These are phyloP conservation scores for Cataglyphis hispanica DNA, from an alignment of 1,140 invertebrate genomes.

Conservation along the genomic window DNA sequence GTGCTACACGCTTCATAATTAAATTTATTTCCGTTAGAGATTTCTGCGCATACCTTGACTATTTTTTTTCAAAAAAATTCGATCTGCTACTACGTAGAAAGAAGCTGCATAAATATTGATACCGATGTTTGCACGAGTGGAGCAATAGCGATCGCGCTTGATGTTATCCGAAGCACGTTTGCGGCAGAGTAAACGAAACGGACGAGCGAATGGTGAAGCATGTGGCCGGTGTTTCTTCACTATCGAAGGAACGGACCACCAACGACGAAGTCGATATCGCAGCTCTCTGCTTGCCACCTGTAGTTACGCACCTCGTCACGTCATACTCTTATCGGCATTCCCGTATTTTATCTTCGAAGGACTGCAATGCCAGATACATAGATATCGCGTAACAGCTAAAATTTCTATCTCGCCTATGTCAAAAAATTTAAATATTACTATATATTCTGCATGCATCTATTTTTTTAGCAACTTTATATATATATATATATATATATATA, in stretches of 20 bases:
- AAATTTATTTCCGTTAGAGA: conserved; percentile 37
- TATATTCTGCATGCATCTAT: background rate
- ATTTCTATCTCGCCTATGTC: background rate
- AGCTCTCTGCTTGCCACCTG: conserved; percentile 54
- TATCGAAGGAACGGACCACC: conserved; percentile 29
- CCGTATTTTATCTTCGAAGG: conserved; percentile 27
- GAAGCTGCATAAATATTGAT: conserved; percentile 49
- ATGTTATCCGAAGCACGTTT: conserved; percentile 27
- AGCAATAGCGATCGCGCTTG: conserved; percentile 30
- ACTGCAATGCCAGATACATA: background rate
- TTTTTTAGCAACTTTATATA: background rate
- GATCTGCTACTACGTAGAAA: conserved; percentile 4
- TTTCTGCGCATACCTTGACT: background rate
- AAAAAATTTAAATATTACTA: conserved; percentile 3
- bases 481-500: background rate
- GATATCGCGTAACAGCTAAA: background rate
- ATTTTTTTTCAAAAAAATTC: conserved; percentile 42
- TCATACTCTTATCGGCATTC: conserved; percentile 46
- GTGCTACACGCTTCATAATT: too few relatives aligned
- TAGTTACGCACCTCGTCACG: conserved; percentile 42
- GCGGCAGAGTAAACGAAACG: conserved; percentile 31
- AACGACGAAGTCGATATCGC: conserved; percentile 53
- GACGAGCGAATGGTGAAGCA: conserved; percentile 40
- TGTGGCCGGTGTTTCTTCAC: conserved; percentile 14
- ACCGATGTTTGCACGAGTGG: conserved; percentile 32